Conservation (phyloP, 2,797 vertebrate species). For the Apodemus agrarius region DNA sequence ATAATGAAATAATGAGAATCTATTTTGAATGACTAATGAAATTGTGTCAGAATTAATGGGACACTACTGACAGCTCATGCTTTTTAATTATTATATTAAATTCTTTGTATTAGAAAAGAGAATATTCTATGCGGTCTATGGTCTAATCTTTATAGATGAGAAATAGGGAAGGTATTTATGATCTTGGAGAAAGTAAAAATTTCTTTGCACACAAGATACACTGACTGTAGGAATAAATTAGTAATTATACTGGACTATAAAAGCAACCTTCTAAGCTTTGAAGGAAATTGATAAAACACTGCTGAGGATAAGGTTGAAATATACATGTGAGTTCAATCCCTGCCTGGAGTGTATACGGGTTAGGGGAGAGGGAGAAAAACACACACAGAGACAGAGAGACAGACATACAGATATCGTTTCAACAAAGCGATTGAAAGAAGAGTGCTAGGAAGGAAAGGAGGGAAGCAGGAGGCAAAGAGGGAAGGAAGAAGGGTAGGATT, state of each 20-base stretch:
- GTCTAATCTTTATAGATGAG: not conserved
- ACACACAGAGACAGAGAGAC: not conserved
- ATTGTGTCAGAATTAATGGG: not conserved
- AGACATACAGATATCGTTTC: not conserved
- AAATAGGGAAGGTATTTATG: not conserved
- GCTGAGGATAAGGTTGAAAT: too few relatives aligned
- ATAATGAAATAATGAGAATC: not conserved
- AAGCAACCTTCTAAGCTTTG: not conserved
- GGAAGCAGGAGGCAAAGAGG: not conserved
- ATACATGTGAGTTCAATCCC: not conserved
- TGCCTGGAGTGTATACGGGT: too few relatives aligned
- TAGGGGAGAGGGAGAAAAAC: not conserved
- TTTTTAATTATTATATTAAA: not conserved
- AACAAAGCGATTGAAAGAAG: not conserved
- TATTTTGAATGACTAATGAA: not conserved
- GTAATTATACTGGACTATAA: not conserved
- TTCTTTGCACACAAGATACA: not conserved
- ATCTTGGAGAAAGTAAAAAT: not conserved
- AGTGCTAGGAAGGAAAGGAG: not conserved
- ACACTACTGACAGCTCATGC: not conserved
- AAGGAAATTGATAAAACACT: not conserved
- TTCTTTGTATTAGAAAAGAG: not conserved
- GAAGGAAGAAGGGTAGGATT: not conserved
- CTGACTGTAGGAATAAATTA: not conserved
- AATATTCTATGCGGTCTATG: not conserved